Evolutionary conservation across 2,113 vertebrate genomes (phyloP).

Genomic region (Forbesichthys papilliferus): DNA sequence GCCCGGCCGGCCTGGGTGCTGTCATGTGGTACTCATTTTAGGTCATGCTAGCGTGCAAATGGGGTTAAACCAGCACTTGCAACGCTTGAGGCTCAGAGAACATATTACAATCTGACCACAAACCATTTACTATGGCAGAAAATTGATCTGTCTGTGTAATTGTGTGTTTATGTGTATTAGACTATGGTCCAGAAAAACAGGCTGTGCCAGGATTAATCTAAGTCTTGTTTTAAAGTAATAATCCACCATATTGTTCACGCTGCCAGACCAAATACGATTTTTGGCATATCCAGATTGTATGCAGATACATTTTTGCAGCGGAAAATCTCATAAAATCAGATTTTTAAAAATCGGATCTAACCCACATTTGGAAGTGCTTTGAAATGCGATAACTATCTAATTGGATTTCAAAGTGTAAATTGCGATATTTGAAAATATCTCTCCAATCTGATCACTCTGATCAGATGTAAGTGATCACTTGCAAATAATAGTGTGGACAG

Average conservation of each 20-base stretch:
- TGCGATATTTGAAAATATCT: no score
- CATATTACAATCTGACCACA: conserved; percentile 73
- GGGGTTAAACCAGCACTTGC: conserved; percentile 72
- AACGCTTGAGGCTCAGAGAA: conserved; percentile 64
- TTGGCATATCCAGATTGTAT: no score
- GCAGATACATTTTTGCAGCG: no score
- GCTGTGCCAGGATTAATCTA: conserved; percentile 12
- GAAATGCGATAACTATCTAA: no score
- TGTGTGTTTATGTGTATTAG: conserved; percentile 15
- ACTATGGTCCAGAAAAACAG: neutral
- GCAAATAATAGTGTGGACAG: no score
- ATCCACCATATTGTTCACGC: neutral
- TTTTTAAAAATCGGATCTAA: no score
- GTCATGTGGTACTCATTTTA: conserved; percentile 74
- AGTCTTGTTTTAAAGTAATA: neutral
- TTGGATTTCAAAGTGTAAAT: no score
- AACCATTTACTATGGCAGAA: conserved; percentile 22
- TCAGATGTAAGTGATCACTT: no score
- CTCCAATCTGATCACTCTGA: no score
- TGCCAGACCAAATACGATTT: no score
- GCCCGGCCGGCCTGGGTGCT: conserved; percentile 62
- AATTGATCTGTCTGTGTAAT: conserved; percentile 27
- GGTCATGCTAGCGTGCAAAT: conserved; percentile 64
- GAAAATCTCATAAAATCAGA: no score
- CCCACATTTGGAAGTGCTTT: no score